Percentiles rank a stretch among this genome's conserved stretches.
These are phyloP conservation scores for Elmis aenea DNA, from an alignment of 2,888 invertebrate species.

Conservation along the genomic window DNA sequence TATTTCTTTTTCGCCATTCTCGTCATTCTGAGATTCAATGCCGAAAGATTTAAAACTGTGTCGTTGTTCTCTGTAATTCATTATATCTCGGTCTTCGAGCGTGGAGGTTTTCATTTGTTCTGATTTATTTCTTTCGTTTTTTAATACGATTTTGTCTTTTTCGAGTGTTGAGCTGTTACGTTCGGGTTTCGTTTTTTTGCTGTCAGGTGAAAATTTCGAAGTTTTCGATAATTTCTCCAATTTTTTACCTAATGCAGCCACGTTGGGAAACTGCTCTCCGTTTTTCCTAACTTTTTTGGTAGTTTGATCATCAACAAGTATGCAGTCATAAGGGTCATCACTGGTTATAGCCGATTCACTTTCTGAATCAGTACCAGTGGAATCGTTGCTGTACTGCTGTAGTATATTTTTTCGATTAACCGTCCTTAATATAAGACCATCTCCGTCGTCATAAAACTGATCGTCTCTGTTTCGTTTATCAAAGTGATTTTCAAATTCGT, in stretches of 20 bases:
- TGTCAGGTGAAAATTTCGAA: slow-evolving; percentile 42
- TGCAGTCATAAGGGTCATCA: slow-evolving; percentile 74
- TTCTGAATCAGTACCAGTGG: slow-evolving; percentile 58
- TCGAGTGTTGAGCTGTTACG: slow-evolving; percentile 28
- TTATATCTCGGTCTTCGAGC: slow-evolving; percentile 33
- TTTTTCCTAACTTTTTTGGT: slow-evolving; percentile 33
- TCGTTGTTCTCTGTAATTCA: slow-evolving; percentile 34
- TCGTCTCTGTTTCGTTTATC: slow-evolving; percentile 46
- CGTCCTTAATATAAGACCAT: slow-evolving; percentile 64
- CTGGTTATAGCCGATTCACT: slow-evolving; percentile 61
- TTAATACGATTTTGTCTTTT: slow-evolving; percentile 28
- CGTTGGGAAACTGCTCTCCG: slow-evolving; percentile 46
- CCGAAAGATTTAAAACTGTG: slow-evolving; percentile 43
- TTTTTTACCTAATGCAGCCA: slow-evolving; percentile 45
- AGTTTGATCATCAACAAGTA: slow-evolving; percentile 70
- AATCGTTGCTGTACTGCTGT: slow-evolving; percentile 60
- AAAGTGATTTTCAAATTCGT: slow-evolving; percentile 28
- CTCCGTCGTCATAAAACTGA: slow-evolving; percentile 64
- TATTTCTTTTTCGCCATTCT: slow-evolving; percentile 36
- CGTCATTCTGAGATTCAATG: slow-evolving; percentile 34
- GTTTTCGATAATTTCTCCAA: slow-evolving; percentile 45
- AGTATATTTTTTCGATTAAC: slow-evolving; percentile 69
- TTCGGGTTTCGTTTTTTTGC: slow-evolving; percentile 32
- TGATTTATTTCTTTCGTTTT: slow-evolving; percentile 26
- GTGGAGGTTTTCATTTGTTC: slow-evolving; percentile 15